phyloP scores from a whole-genome alignment of 2,113 vertebrate genomes.

The Mirounga angustirostris region DNA sequence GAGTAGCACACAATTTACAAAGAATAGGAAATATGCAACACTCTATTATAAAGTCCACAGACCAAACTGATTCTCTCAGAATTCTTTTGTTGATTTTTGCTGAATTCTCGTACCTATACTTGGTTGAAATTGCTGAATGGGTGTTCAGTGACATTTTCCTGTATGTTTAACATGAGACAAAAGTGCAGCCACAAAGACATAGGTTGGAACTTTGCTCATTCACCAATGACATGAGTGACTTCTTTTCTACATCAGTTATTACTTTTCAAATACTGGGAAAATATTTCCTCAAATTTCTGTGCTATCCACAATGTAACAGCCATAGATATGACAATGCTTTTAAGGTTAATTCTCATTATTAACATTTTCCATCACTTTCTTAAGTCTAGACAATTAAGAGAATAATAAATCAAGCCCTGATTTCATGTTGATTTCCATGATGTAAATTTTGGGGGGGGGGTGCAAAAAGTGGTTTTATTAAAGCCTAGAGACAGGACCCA shows the following conservation, averaged over 20 bases:
- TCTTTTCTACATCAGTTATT: neutral
- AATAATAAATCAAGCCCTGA: neutral
- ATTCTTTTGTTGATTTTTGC: conserved; percentile 6
- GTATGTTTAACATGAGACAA: neutral
- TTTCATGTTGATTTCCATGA: neutral
- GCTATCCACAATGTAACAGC: neutral
- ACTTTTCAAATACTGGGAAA: conserved; percentile 10
- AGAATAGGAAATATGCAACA: neutral
- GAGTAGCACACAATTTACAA: neutral
- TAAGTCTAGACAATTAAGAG: neutral
- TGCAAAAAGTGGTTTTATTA: neutral
- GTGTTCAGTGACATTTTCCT: neutral
- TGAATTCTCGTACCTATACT: conserved; percentile 16
- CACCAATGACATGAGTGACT: neutral
- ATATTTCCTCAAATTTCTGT: neutral
- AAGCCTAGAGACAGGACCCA: neutral
- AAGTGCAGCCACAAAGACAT: neutral
- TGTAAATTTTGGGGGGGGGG: neutral
- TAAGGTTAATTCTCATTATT: neutral
- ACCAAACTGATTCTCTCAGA: neutral
- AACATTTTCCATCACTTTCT: conserved; percentile 10
- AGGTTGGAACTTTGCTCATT: neutral
- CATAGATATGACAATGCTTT: neutral
- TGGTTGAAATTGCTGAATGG: neutral
- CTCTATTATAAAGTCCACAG: neutral